Conservation (phyloP, 2,797 vertebrate genomes). For the Rhodeus uyekii region DNA sequence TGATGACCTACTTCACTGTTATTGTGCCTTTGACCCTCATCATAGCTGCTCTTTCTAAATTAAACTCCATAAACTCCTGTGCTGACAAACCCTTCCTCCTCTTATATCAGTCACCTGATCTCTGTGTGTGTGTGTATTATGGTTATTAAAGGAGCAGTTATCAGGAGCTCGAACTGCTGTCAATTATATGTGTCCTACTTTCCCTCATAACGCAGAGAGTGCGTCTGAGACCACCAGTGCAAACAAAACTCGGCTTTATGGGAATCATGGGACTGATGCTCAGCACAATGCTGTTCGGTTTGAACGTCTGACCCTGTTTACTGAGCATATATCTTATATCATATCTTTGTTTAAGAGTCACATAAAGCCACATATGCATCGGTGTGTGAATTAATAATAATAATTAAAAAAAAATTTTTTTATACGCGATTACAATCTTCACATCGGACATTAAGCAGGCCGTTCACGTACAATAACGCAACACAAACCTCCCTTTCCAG, state of each 20-base stretch:
- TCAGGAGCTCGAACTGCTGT: constrained; percentile 15
- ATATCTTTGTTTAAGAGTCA: not conserved
- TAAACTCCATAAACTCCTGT: constrained; percentile 30
- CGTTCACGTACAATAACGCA: not conserved
- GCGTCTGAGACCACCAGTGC: too few species aligned
- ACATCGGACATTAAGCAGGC: not conserved
- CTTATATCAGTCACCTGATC: constrained; percentile 51
- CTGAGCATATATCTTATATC: not conserved
- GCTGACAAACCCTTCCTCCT: constrained; percentile 49
- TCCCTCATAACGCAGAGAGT: not conserved
- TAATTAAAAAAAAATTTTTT: too few species aligned
- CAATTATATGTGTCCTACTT: constrained; percentile 27
- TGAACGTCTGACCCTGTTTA: not conserved
- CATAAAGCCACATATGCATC: not conserved
- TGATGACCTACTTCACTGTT: not conserved
- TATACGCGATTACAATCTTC: not conserved
- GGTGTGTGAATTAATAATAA: too few species aligned
- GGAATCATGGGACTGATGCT: constrained; percentile 15
- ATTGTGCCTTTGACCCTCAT: constrained; percentile 6
- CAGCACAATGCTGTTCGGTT: not conserved
- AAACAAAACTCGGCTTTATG: constrained; percentile 12
- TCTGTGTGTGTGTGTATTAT: constrained; percentile 29
- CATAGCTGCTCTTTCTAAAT: constrained; percentile 43
- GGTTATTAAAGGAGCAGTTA: constrained; percentile 35
- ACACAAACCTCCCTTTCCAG: not conserved